Percentiles rank a stretch among this genome's conserved stretches.
These are phyloP conservation scores for Brenthis hecate DNA, from an alignment of 2,888 invertebrate genomes.

Conservation along the genomic window DNA sequence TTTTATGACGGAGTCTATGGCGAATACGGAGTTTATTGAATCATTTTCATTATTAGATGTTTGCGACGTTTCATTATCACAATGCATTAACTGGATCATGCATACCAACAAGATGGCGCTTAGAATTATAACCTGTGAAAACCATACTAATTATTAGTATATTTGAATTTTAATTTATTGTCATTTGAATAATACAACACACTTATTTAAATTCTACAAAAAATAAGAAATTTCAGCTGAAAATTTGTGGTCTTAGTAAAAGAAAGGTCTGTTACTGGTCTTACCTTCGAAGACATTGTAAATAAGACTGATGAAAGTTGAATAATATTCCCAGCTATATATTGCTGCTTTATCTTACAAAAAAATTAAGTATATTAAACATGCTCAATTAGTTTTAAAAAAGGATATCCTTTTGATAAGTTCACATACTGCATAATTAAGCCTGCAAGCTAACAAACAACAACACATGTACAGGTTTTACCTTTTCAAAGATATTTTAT, in stretches of 20 bases:
- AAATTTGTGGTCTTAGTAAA: too few relatives aligned
- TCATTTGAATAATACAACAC: too few relatives aligned
- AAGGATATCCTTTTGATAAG: constrained; percentile 10
- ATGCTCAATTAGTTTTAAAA: not conserved
- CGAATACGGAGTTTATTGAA: not conserved
- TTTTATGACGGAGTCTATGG: not conserved
- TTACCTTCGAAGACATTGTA: constrained; percentile 15
- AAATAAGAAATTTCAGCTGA: too few relatives aligned
- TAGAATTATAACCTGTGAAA: constrained; percentile 15
- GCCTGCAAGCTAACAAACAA: not conserved
- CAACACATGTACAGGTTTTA: too few relatives aligned
- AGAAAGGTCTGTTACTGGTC: not conserved
- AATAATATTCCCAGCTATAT: not conserved
- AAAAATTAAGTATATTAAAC: not conserved
- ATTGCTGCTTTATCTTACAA: not conserved
- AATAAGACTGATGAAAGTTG: constrained; percentile 1
- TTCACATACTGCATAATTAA: not conserved
- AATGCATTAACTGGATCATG: constrained; percentile 17
- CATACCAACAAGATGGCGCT: constrained; percentile 16
- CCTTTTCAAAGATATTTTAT: too few relatives aligned
- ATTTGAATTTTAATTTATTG: too few relatives aligned
- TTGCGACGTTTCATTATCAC: not conserved
- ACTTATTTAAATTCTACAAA: too few relatives aligned
- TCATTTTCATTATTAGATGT: not conserved
- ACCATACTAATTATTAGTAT: not conserved